Percentiles rank a stretch among this genome's conserved stretches.
These are phyloP conservation scores for Patella pellucida DNA, from an alignment of 2,888 invertebrate species.

Conservation along the genomic window DNA sequence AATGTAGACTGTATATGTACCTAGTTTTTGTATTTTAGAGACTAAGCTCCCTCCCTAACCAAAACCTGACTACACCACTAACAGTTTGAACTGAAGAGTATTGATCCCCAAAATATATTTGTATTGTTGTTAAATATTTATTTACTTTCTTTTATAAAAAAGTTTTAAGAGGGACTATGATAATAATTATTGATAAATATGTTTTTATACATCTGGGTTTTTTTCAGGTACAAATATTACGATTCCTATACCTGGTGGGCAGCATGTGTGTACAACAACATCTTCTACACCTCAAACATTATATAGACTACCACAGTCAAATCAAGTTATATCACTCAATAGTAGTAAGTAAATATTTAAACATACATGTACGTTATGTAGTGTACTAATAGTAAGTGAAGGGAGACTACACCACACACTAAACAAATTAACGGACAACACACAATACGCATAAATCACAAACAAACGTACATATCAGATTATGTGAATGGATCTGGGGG, in stretches of 20 bases:
- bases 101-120: too few relatives aligned
- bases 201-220: not conserved
- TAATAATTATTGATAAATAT: too few relatives aligned
- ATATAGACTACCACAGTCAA: slow-evolving; percentile 44
- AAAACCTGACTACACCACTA: too few relatives aligned
- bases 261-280: slow-evolving; percentile 9
- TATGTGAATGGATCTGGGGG: too few relatives aligned
- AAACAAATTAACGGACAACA: too few relatives aligned
- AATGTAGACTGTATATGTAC: too few relatives aligned
- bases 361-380: not conserved
- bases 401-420: not conserved
- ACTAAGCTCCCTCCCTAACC: too few relatives aligned
- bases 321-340: slow-evolving; percentile 37
- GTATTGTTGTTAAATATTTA: not conserved
- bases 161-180: too few relatives aligned
- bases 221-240: slow-evolving; percentile 44
- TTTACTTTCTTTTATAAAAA: not conserved
- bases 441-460: too few relatives aligned
- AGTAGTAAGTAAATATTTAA: not conserved
- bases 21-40: too few relatives aligned
- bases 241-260: slow-evolving; percentile 38
- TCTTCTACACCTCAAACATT: slow-evolving; percentile 42
- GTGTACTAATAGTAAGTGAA: not conserved
- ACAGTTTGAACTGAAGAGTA: too few relatives aligned
- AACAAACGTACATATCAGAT: too few relatives aligned